A percentile compares a stretch with the other conserved stretches of the same genome.
phyloP scores from a whole-genome alignment of 2,888 invertebrate species.

The Pegoplata infirma region DNA sequence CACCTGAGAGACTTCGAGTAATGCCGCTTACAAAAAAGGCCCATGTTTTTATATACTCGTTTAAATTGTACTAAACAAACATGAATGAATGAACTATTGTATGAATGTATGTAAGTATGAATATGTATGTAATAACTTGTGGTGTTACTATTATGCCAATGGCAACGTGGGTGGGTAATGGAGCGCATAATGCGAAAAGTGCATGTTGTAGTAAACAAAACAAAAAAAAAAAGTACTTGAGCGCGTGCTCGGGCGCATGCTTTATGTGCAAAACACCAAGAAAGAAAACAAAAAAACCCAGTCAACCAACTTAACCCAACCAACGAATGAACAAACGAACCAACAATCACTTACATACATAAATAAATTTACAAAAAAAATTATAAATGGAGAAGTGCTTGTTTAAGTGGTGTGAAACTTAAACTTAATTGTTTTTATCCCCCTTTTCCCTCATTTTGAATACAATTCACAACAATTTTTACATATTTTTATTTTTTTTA shows the following conservation, averaged over 20 bases:
- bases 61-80: too few species aligned
- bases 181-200: conserved; percentile 61
- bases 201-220: conserved; percentile 31
- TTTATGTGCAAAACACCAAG: conserved; percentile 33
- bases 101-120: neutral
- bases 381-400: conserved; percentile 8
- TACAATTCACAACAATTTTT: neutral
- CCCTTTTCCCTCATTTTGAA: neutral
- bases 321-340: too few species aligned
- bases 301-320: too few species aligned
- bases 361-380: too few species aligned
- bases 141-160: conserved; percentile 10
- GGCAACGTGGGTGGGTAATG: conserved; percentile 62
- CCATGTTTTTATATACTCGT: neutral
- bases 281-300: neutral
- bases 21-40: conserved; percentile 9
- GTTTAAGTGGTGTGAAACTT: conserved; percentile 36
- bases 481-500: neutral
- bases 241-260: conserved; percentile 55
- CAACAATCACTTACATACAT: conserved; percentile 22
- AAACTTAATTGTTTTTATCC: conserved; percentile 37
- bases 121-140: neutral
- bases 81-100: neutral
- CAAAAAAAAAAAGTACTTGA: conserved; percentile 52
- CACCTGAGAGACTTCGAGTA: conserved; percentile 47